Base-by-base conservation (phyloP, 2,797 vertebrate species). In the Serranus cabrilla region DNA sequence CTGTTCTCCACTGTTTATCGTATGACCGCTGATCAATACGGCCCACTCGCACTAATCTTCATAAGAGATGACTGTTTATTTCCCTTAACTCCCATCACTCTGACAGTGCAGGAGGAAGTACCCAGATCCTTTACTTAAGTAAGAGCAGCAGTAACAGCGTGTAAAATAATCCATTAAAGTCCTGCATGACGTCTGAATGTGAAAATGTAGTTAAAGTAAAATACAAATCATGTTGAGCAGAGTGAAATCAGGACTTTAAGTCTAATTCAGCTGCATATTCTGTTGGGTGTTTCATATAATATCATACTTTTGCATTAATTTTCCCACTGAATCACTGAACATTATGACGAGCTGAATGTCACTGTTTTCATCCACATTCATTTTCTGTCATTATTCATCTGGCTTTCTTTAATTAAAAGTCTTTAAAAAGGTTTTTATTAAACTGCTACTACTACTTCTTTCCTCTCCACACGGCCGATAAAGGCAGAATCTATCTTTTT, bases 1-100 rank as follows among this genome's bases (percentile, higher is more conserved):
- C 82, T 78, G 82, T 89, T 82, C 88, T 89, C 84, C 83, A 25
- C 89, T 85, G 90, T 90, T 92, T 87, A 89, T 88, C 82, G 83
- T 87, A 86, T 88, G 91, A 88, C 89, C 89, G 37, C 90, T 78
- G 89, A 93, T 93, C 92, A 84, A 93, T 93, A 89, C 20, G 0
- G 74, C 62, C 63, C 89, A 86, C 87, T 90, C 74, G 78, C 85
- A 85, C 91, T 87, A 87, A 89, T 92, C 92, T 88, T 90, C 90
- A 68, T 84, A 76, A 91, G 76, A 78, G 87, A 88, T 47, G 89
- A 87, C 88, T 84, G 89, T 87, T 91, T 90, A 88, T 87, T 89
- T 88, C 85, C 85, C 82, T 83, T 58, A 86, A 89, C 90, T 88
- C 77, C 85, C 74, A 73, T 89, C 83, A 66, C 65, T 78, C 76